Conservation (phyloP, 1,140 invertebrate genomes). For the Tetranychus urticae region DNA sequence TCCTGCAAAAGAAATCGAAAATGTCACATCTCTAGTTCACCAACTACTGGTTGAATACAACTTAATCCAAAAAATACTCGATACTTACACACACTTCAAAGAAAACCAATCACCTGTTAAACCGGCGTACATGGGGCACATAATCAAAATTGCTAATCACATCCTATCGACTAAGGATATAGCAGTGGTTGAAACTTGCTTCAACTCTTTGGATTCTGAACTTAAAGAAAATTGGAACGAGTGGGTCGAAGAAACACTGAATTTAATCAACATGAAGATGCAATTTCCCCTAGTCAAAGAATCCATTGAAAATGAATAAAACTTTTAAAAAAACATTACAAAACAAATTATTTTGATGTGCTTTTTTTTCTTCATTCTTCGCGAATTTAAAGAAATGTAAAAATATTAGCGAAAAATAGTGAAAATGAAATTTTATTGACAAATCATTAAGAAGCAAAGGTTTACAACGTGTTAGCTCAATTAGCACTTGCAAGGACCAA, state of each 20-base stretch:
- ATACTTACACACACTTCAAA: slow-evolving; percentile 17
- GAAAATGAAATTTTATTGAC: too few relatives aligned
- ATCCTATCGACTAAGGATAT: slow-evolving; percentile 22
- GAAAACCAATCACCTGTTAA: slow-evolving; percentile 26
- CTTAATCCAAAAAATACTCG: slow-evolving; percentile 36
- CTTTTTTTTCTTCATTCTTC: too few relatives aligned
- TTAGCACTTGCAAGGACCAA: too few relatives aligned
- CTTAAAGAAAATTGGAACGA: slow-evolving; percentile 32
- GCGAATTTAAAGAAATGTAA: too few relatives aligned
- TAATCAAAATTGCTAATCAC: slow-evolving; percentile 43
- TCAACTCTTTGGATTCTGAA: slow-evolving; percentile 18
- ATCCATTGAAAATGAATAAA: background rate
- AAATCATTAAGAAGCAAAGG: too few relatives aligned
- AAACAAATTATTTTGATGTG: too few relatives aligned
- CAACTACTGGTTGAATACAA: slow-evolving; percentile 40
- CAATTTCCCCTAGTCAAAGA: slow-evolving; percentile 23
- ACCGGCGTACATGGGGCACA: slow-evolving; percentile 48
- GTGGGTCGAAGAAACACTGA: slow-evolving; percentile 30
- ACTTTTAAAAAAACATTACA: background rate
- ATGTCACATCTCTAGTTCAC: slow-evolving; percentile 5
- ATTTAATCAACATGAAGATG: slow-evolving; percentile 35
- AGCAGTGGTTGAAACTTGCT: background rate
- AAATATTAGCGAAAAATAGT: too few relatives aligned
- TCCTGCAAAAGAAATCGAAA: background rate
- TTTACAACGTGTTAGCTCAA: too few relatives aligned